Conservation (phyloP, 1,140 invertebrate species). For the Brachionus rotundiformis region DNA sequence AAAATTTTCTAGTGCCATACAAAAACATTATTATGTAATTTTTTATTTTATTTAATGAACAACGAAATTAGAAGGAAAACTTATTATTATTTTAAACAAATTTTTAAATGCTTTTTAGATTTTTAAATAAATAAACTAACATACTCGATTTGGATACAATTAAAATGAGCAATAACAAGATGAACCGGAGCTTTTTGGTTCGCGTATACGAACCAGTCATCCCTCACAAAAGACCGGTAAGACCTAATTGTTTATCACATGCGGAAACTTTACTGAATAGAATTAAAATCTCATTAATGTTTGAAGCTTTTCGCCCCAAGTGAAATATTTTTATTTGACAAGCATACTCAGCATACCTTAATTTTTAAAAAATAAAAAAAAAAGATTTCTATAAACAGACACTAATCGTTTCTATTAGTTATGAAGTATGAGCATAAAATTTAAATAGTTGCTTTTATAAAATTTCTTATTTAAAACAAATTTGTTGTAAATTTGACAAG, state of each 20-base stretch:
- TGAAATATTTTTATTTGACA: constrained; percentile 11
- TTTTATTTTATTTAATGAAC: background rate
- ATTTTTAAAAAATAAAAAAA: background rate
- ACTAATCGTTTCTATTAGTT: constrained; percentile 37
- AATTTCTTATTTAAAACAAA: background rate
- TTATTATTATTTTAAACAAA: constrained; percentile 6
- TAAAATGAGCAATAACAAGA: background rate
- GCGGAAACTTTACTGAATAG: background rate
- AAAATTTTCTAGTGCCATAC: background rate
- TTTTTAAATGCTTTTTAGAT: constrained; percentile 11
- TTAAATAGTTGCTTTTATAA: background rate
- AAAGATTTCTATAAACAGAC: constrained; percentile 34
- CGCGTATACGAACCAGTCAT: background rate
- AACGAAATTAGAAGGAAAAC: constrained; percentile 3
- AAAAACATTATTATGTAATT: background rate
- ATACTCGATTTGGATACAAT: background rate
- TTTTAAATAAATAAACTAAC: background rate
- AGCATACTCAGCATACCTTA: constrained; percentile 29
- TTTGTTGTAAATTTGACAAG: constrained; percentile 15
- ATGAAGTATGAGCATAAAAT: constrained; percentile 8
- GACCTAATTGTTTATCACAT: background rate
- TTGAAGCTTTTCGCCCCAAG: background rate
- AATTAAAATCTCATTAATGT: background rate
- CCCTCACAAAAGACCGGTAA: constrained; percentile 15
- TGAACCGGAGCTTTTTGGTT: constrained; percentile 20